Base-by-base conservation (phyloP, 2,888 invertebrate species). In the Thereva nobilitata region DNA sequence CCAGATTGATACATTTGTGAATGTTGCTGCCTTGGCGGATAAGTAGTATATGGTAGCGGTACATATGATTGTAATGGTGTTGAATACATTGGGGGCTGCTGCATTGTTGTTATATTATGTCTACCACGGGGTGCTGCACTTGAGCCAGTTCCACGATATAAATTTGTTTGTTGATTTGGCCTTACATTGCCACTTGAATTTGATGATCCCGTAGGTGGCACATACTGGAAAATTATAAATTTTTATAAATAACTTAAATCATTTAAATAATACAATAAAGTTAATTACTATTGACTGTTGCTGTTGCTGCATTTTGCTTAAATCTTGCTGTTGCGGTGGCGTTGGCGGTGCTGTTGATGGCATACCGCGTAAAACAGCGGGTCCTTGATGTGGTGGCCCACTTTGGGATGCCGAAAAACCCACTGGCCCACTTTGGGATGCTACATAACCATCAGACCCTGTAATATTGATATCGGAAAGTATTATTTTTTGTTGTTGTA, bases 381-480 rank as follows among this genome's bases (percentile, higher is more conserved):
- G 71, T 54, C 80, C 75, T 71, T 79, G 74, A 68, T 71, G 73
- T 68, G 71, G 73, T 66, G 72, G 72, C 57, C 75, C 76, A 75
- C 74, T 74, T 72, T 75, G 76, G 71, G 74, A 74, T 75, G 74
- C 72, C 72, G 74, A 70, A 70, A 72, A 74, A 73, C 75, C 77
- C 75, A 73, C 71, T 72, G 74, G 70, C 68, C 23, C 23, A 23
- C 23, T 23, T 23, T 75, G 72, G 76, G 82, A 79, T 74, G 78
- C 81, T 81, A 83, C 79, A 76, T 77, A 78, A 78, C 74, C 79
- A 76, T 77, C 74, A 74, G 76, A 73, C 71, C 72, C 74, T 76
- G 69, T 38, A 57, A 64, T 67, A 68, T 41, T 55, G 12, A 67
- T 8, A 66, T 38, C 3, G 23, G 10, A 56, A 49, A 49, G 6